Base-by-base conservation (phyloP, 23 tunicate species). In the Trididemnum miniatum region DNA sequence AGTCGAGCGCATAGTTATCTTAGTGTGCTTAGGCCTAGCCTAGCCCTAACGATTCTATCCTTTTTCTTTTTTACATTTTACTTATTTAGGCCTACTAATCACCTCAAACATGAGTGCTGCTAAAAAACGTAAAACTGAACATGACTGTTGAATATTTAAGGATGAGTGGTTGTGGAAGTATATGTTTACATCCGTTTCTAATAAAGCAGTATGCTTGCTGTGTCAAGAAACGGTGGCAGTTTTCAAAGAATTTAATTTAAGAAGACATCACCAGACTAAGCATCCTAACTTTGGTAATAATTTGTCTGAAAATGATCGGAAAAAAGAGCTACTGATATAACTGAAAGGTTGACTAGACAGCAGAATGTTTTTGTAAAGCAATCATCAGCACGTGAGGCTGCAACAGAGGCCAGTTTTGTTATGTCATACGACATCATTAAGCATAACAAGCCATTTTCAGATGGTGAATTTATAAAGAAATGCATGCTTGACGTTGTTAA, bases 191-290 rank as follows among this genome's bases (percentile, higher is more conserved):
- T 20, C 52, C n/a, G 31, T 54, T 77, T 36, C 37, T 36, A 54
- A 77, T 29, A 77, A 77, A 54, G 82, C 82, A 77, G 67, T 77
- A 31, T 54, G 82, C 38, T 77, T 77, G 67, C 27, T 77, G 66
- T 77, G 82, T 67, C 67, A 51, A 27, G 82, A 52, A 22, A 31
- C 82, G 36, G 82, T 77, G 66, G 52, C 80, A 7, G 87, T 83
- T 33, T 57, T 83, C 59, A 83, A 83, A 57, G 87, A 83, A 28
- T 83, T 72, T 37, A 83, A 83, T 83, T 72, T 83, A 54, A 73
- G 39, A 37, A 37, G 87, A 22, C 80, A 83, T 31, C 9, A 72
- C 57, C 78, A 54, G 29, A 83, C 87, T 72, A 83, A 83, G 54
- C 87, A 83, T 35, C 71, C 71, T 22, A 44, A 72, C 59, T 64